Percentiles rank a stretch among this genome's conserved stretches.
Evolutionary conservation across 2,113 vertebrate genomes (phyloP).

Genomic region (Prionailurus bengalensis): DNA sequence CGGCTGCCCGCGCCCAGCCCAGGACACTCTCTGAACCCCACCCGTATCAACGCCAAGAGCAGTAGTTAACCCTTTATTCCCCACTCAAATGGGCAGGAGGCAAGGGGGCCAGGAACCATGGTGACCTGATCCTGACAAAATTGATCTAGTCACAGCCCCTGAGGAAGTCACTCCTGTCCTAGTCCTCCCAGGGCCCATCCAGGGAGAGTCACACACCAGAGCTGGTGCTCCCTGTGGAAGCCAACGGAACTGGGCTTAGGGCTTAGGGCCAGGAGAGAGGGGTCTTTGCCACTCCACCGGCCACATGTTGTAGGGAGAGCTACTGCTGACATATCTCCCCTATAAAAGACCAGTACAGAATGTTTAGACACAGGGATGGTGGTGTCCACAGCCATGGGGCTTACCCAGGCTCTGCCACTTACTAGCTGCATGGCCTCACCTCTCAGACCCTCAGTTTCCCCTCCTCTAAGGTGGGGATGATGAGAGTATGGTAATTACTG

Average conservation of each 20-base stretch:
- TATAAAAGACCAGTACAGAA: background rate
- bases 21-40: background rate
- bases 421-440: background rate
- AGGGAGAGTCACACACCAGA: background rate
- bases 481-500: background rate
- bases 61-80: slow-evolving; percentile 48
- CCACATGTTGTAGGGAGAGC: background rate
- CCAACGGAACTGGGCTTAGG: background rate
- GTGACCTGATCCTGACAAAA: background rate
- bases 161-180: background rate
- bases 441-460: background rate
- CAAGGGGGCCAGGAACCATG: background rate
- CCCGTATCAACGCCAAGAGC: background rate
- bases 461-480: background rate
- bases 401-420: background rate
- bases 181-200: background rate
- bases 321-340: background rate
- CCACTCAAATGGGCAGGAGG: background rate
- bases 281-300: background rate
- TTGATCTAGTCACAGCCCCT: background rate
- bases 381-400: background rate
- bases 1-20: background rate
- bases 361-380: background rate
- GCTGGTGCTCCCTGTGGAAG: background rate
- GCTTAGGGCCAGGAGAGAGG: background rate